phyloP scores from a whole-genome alignment of 2,797 vertebrate species.

The Phoxinus dragarum region DNA sequence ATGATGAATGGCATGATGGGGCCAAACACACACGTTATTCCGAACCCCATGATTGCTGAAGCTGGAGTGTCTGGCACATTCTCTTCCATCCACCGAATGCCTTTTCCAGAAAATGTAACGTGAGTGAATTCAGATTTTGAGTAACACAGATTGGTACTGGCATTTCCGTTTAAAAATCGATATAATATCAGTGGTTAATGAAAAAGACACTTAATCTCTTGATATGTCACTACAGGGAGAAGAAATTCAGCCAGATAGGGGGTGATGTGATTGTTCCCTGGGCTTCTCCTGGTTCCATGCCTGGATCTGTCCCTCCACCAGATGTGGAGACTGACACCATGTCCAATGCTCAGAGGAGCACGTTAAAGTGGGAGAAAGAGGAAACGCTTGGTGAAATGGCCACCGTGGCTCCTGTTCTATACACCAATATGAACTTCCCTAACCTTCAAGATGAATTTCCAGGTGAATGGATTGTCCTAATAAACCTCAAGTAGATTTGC shows the following conservation, averaged over 20 bases:
- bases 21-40: slow-evolving; percentile 78
- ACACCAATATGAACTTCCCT: slow-evolving; percentile 95
- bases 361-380: slow-evolving; percentile 97
- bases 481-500: neutral
- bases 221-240: slow-evolving; percentile 75
- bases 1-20: slow-evolving; percentile 90
- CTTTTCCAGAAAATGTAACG: slow-evolving; percentile 79
- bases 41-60: slow-evolving; percentile 74
- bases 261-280: slow-evolving; percentile 78
- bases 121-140: slow-evolving; percentile 59
- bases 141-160: neutral
- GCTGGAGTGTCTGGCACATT: slow-evolving; percentile 75
- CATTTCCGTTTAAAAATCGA: neutral
- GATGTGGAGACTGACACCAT: slow-evolving; percentile 82
- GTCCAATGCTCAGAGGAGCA: slow-evolving; percentile 92
- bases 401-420: slow-evolving; percentile 95
- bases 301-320: slow-evolving; percentile 32
- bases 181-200: neutral
- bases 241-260: slow-evolving; percentile 80
- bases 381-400: slow-evolving; percentile 93
- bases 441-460: slow-evolving; percentile 90
- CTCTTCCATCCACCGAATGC: slow-evolving; percentile 78
- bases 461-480: slow-evolving; percentile 68
- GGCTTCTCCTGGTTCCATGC: slow-evolving; percentile 55
- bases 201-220: neutral